These are phyloP conservation scores for Eumeta japonica DNA, from an alignment of 1,140 invertebrate species.

Conservation along the genomic window DNA sequence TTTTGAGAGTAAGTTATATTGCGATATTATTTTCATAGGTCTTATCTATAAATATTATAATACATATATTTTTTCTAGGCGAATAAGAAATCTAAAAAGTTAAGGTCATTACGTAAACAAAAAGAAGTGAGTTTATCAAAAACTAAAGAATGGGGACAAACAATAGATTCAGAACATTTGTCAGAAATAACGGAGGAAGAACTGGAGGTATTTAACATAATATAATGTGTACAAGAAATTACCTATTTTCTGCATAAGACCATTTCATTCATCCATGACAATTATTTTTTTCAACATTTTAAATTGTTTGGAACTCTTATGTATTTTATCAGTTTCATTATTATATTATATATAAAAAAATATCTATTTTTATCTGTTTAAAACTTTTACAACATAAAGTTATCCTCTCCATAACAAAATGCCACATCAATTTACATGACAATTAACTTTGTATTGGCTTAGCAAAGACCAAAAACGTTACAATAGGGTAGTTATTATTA, in stretches of 20 bases:
- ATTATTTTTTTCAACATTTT: not conserved
- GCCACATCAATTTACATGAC: too few species aligned
- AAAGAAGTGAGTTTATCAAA: slow-evolving; percentile 92
- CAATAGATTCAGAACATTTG: slow-evolving; percentile 93
- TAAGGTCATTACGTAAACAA: slow-evolving; percentile 66
- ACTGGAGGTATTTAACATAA: slow-evolving; percentile 78
- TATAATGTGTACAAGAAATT: slow-evolving; percentile 36
- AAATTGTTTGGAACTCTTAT: slow-evolving; percentile 2
- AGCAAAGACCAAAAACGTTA: too few species aligned
- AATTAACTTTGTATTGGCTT: too few species aligned
- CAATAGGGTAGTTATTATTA: too few species aligned
- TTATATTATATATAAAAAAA: too few species aligned
- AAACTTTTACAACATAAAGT: too few species aligned
- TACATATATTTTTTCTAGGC: slow-evolving; percentile 35
- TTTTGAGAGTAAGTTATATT: slow-evolving; percentile 57
- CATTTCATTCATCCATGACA: not conserved
- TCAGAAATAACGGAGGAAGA: slow-evolving; percentile 96
- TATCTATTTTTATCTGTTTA: too few species aligned
- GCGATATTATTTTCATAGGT: not conserved
- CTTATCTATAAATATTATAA: not conserved
- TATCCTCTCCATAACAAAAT: too few species aligned
- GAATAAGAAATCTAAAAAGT: slow-evolving; percentile 65
- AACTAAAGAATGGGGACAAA: slow-evolving; percentile 95
- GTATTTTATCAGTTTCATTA: too few species aligned
- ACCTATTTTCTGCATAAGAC: not conserved